Evolutionary conservation across 37 sponge, comb jelly and placozoan species (phyloP), one percentile per base, ranked within the genome.

Genomic region (Chondrosia reniformis): DNA sequence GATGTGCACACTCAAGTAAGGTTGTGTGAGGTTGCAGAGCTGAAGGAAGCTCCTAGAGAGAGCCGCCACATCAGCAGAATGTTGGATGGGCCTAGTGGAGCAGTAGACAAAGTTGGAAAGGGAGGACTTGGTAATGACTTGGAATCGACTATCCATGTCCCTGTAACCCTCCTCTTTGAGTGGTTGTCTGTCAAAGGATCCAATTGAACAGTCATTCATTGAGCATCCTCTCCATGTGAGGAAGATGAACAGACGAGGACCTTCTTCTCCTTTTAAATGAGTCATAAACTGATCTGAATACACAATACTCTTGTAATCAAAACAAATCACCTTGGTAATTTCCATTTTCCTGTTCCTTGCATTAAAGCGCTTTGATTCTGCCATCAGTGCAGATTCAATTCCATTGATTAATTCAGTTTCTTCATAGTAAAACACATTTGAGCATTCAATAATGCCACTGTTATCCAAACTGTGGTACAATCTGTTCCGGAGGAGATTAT

Each of bases 1-100:
- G 15, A 85, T 38, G 54, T 85, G 86, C 1, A 85, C 55, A 22
- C 75, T 37, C 5, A 85, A 17, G 36, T 76, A 80, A 5, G 74
- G 56, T 9, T 30, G 55, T 36, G 41, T 21, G 10, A 17, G 32
- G 42, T 12, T 69, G 3, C 7, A 21, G 10, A 36, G n/a, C 15
- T 36, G n/a, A 21, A 69, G 41, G 24, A 43, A 69, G 2, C 19
- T 69, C n/a, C 10, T 69, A 13, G 72, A 41, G 39, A 25, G 1
- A 41, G 32, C 8, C 22, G 21, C 17, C 3, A 40, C 36, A 21
- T 17, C 41, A 41, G 39, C 13, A 8, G 72, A 40, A 39, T 69
- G 72, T 8, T 41, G 72, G 21, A 69, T 17, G 22, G 72, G 72
- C 21, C 19, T 13, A 43, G 39, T 25, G n/a, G 72, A 43, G 42